Evolutionary conservation across 2,113 vertebrate genomes (phyloP).

Genomic region (Azemiops feae): DNA sequence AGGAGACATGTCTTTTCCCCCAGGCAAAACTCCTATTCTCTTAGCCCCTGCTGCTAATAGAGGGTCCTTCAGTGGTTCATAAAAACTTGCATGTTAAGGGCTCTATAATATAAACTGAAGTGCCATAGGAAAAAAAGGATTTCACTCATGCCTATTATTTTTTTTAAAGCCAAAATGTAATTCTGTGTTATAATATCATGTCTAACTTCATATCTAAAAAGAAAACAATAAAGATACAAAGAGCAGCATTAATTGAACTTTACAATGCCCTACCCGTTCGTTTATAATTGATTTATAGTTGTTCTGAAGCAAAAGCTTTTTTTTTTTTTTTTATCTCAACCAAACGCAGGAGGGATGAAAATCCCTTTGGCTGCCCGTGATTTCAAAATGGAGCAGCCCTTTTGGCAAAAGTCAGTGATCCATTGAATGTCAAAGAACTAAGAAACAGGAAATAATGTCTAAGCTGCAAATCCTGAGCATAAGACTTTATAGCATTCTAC

Average conservation of each 20-base stretch:
- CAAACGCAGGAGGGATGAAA: background rate
- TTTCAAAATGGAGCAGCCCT: background rate
- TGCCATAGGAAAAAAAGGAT: background rate
- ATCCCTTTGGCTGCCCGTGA: background rate
- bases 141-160: background rate
- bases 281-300: background rate
- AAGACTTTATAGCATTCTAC: background rate
- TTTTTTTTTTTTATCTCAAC: background rate
- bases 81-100: background rate
- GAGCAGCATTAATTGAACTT: background rate
- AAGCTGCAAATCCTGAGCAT: background rate
- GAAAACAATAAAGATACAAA: background rate
- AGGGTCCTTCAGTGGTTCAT: background rate
- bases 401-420: slow-evolving; percentile 10
- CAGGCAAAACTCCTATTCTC: background rate
- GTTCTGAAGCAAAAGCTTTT: background rate
- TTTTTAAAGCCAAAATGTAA: background rate
- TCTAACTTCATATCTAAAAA: background rate
- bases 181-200: background rate
- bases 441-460: background rate
- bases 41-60: background rate
- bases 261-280: background rate
- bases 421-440: background rate
- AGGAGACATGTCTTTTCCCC: background rate
- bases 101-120: background rate